phyloP scores from a whole-genome alignment of 2,113 vertebrate species.

The Anseranas semipalmata region DNA sequence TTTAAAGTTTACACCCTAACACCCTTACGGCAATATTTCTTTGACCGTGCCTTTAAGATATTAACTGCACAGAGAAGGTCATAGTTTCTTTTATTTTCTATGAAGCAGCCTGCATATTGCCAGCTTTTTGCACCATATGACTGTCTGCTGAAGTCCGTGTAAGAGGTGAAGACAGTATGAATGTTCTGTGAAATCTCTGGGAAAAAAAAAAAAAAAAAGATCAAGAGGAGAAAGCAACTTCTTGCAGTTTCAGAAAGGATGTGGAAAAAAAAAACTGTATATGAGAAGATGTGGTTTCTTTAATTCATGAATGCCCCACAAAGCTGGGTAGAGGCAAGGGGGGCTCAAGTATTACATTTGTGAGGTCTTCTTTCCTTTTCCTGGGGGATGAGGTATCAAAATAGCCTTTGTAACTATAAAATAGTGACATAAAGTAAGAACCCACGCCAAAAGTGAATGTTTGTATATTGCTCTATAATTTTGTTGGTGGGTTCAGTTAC shows the following conservation, averaged over 20 bases:
- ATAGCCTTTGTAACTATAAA: neutral
- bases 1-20: neutral
- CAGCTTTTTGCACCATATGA: neutral
- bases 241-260: neutral
- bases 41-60: neutral
- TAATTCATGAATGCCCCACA: neutral
- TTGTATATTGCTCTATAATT: neutral
- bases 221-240: neutral
- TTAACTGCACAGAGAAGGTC: neutral
- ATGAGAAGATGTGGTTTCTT: neutral
- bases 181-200: neutral
- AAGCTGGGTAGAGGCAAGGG: neutral
- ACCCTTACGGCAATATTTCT: neutral
- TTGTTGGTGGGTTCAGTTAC: neutral
- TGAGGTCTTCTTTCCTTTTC: neutral
- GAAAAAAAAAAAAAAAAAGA: neutral
- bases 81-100: neutral
- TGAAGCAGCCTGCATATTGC: neutral
- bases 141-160: neutral
- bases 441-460: neutral
- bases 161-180: neutral
- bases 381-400: neutral
- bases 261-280: neutral
- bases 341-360: neutral
- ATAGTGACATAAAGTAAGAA: neutral